phyloP scores from a whole-genome alignment of 2,797 vertebrate genomes.

The Catharus ustulatus region DNA sequence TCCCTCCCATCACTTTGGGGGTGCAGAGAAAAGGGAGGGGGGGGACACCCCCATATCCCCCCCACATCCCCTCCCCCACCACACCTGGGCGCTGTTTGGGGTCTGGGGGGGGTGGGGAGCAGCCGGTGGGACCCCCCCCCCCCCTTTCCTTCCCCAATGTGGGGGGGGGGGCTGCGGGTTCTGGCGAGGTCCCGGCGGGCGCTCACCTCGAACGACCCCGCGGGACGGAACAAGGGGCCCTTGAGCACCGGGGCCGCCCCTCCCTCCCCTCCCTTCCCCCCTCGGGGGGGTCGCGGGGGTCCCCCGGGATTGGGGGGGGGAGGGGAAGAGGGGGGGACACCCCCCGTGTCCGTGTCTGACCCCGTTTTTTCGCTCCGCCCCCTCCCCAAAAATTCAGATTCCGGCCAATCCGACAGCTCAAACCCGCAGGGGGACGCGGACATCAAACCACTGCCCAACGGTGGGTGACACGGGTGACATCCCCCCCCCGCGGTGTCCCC shows the following conservation, averaged over 20 bases:
- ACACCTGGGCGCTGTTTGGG: too few relatives aligned
- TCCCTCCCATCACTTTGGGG: too few relatives aligned
- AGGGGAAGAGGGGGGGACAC: neutral
- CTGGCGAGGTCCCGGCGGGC: too few relatives aligned
- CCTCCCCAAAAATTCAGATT: neutral
- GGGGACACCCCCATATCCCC: too few relatives aligned
- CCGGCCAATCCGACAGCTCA: neutral
- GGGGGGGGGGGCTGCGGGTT: neutral
- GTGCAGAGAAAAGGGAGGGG: too few relatives aligned
- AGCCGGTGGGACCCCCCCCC: neutral
- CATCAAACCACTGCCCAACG: slow-evolving; percentile 31
- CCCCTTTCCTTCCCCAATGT: too few relatives aligned
- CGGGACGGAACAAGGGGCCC: neutral
- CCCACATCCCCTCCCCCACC: too few relatives aligned
- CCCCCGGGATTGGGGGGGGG: neutral
- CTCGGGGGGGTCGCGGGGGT: too few relatives aligned
- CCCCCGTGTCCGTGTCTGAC: neutral
- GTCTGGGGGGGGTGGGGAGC: neutral
- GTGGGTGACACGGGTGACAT: too few relatives aligned
- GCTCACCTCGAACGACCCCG: neutral
- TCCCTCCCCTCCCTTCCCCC: neutral
- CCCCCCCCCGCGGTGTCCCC: too few relatives aligned
- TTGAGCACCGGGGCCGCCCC: neutral
- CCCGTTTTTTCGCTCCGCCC: neutral
- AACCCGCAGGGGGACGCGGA: neutral